Evolutionary conservation across 2,888 invertebrate genomes (phyloP), one percentile per base, ranked within the genome.

Genomic region (Arge pagana): DNA sequence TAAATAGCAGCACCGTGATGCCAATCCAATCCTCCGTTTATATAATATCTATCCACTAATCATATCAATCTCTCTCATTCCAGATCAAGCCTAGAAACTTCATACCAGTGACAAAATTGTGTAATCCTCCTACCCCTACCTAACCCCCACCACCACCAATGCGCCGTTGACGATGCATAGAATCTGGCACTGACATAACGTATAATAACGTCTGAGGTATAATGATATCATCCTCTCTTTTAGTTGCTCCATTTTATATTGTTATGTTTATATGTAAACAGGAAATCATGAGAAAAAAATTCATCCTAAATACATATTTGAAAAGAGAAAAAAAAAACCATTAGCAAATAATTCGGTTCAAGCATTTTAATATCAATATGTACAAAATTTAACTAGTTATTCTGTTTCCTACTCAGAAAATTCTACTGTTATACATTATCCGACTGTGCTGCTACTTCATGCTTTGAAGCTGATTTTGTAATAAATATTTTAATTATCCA

Each of bases 1-100:
- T 62, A 63, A 64, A 62, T 62, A 60, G 59, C 62, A 56, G 61
- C 61, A 51, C 56, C 49, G 51, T 55, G 57, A 59, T 54, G 56
- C 56, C 59, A 57, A 6, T 35, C 6, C 55, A 60, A 58, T 54
- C 56, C 53, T n/a, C n/a, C n/a, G n/a, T n/a, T 26, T 55, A 62
- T 48, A 50, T 58, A 52, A 56, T 43, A 55, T 53, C 52, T 56
- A 50, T 48, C 43, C 31, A 58, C 61, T 69, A 67, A 68, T 65
- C 65, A 68, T 70, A 65, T 67, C 67, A 50, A 65, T 67, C 60
- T 70, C 67, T 72, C 69, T 68, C 66, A 71, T 74, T 73, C 61
- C 72, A 74, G 71, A 68, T 68, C 66, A 67, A 63, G 64, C 66
- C 60, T 70, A 71, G 58, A 62, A 55, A 60, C 66, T 49, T 59